Base-by-base conservation (phyloP, 2,113 vertebrate genomes). In the Perca schrenkii region DNA sequence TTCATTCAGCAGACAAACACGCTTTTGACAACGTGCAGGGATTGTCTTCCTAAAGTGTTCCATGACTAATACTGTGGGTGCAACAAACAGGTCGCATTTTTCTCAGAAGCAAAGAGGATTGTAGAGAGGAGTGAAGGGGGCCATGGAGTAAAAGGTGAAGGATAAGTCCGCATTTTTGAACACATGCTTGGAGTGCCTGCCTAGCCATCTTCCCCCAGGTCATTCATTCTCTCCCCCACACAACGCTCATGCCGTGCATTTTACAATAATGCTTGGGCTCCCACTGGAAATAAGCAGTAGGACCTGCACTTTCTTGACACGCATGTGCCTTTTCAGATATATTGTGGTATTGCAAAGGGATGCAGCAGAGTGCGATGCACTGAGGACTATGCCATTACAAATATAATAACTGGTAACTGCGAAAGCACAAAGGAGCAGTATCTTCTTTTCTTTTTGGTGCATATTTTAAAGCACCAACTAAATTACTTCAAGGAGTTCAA, bases 211-310 rank as follows among this genome's bases (percentile, higher is more conserved):
- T 80, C 74, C 89, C 90, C 71, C 78, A 60, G 86, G 92, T 84
- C 88, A 85, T 91, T 88, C 82, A 73, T 88, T 89, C 83, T 49
- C 63, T 85, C 85, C 90, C 92, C 88, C 86, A 91, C 93, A 88
- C 87, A 73, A 58, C 46, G 31, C 79, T 50, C 82, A 90, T 88
- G 77, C 89, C 86, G 84, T 47, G 54, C 80, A 81, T 90, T 90
- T 91, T 52, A 84, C 78, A 85, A 80, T 79, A 80, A 86, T n/a
- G 66, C 60, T 74, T 19, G 11, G 73, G 63, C 76, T 86, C 72
- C 89, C 68, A 70, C 83, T 78, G 83, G 70, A 81, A 87, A 89
- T 64, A 84, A 64, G 28, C 36, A 58, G 50, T 50, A n/a, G 49
- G 74, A 36, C 54, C 50, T 1, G 36, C 46, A 46, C 65, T 84